phyloP scores from a whole-genome alignment of 2,888 invertebrate genomes.

The Linyphia triangularis region DNA sequence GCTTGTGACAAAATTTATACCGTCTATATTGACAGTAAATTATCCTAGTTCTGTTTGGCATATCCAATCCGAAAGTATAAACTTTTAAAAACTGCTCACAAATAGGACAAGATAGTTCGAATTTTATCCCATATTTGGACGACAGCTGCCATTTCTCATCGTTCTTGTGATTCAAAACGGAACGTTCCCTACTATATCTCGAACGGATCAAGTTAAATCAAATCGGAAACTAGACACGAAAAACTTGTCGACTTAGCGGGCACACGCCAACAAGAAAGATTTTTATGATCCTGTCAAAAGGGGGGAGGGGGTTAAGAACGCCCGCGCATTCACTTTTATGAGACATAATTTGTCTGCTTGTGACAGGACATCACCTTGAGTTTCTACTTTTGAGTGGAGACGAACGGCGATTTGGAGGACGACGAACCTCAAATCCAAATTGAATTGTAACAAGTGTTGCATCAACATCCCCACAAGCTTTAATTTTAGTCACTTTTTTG shows the following conservation, averaged over 20 bases:
- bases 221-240: conserved; percentile 34
- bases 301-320: background rate
- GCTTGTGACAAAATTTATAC: no score
- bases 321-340: conserved; percentile 39
- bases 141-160: conserved; percentile 37
- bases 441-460: background rate
- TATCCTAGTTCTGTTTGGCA: background rate
- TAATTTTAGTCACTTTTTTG: no score
- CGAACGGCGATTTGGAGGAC: background rate
- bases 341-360: conserved; percentile 56
- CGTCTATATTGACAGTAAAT: no score
- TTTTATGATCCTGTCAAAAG: conserved; percentile 37
- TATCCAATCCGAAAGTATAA: background rate
- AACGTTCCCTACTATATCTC: background rate
- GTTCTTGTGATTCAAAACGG: conserved; percentile 25
- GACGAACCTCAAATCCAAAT: background rate
- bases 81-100: background rate
- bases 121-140: conserved; percentile 53
- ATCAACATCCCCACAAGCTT: background rate
- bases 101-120: background rate
- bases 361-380: conserved; percentile 23
- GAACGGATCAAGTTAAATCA: conserved; percentile 64
- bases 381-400: background rate
- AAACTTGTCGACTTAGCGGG: conserved; percentile 22
- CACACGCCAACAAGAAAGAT: conserved; percentile 10